Base-by-base conservation (phyloP, 2,113 vertebrate species). In the Meleagris gallopavo region DNA sequence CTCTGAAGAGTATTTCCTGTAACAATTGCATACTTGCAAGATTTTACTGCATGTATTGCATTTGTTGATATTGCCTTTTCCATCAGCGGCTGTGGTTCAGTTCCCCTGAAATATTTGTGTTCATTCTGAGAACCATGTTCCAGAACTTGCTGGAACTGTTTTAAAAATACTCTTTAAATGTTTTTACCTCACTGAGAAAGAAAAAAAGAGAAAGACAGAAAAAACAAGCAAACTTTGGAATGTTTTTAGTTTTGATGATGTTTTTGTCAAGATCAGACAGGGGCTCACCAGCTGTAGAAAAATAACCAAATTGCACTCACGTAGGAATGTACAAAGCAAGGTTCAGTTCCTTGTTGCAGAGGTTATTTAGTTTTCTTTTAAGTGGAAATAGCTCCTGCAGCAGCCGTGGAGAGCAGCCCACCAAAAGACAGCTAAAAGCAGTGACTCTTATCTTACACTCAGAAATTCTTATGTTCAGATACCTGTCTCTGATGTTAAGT, bases 281-380 rank as follows among this genome's bases (percentile, higher is more conserved):
- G 84, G 5, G 38, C 45, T 93, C 75, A 88, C 10, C 32, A 86
- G 41, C 41, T 71, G 21, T 36, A 80, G 83, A 90, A 96, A 95
- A 96, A 86, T 86, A 94, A 83, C 41, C 57, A 90, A 30, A 25
- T 90, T 93, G 34, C 77, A 77, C 46, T 83, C 34, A 43, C 45
- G 27, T 16, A 67, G 38, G 36, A 91, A 73, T 32, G 52, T 67
- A 86, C 65, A 96, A 93, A 93, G 50, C 32, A 88, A 93, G 50
- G 41, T 70, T 96, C 45, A 74, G 65, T 91, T 88, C 45, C 27
- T n/a, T 2, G 1, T 2, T 80, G 29, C 32, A 90, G 46, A 20
- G 22, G 30, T 80, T 93, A 84, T 87, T 89, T 75, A 83, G 34
- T 46, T 96, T 95, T 93, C 46, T 89, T 89, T 89, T 75, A 89